Evolutionary conservation across 2,113 vertebrate species (phyloP).

Genomic region (Pygoscelis antarcticus): DNA sequence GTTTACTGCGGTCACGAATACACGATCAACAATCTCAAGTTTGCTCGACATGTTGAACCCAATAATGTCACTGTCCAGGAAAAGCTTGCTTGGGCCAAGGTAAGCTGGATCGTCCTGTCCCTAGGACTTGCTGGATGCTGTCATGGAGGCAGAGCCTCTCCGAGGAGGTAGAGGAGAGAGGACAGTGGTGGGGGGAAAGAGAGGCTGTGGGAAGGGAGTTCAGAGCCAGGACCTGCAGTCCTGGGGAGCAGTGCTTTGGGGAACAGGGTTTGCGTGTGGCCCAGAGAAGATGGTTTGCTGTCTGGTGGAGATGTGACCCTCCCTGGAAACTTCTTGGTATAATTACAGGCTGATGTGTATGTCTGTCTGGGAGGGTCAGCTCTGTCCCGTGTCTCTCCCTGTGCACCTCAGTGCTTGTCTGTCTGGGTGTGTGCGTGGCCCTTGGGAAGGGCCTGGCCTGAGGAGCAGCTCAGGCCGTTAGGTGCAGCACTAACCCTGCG

Average conservation of each 20-base stretch:
- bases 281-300: neutral
- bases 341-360: neutral
- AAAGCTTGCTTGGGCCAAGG: conserved; percentile 96
- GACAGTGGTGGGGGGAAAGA: accelerated
- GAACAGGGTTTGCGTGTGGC: neutral
- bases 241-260: neutral
- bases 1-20: conserved; percentile 98
- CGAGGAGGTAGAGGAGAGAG: neutral
- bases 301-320: neutral
- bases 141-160: neutral
- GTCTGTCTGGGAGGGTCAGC: neutral
- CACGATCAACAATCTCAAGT: conserved; percentile 97
- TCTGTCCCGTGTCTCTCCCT: neutral
- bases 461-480: neutral
- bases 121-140: neutral
- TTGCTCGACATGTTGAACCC: conserved; percentile 93
- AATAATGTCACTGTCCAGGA: conserved; percentile 79
- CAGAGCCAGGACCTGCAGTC: neutral
- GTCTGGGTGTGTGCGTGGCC: neutral
- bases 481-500: neutral
- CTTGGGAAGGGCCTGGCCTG: neutral
- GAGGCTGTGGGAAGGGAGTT: neutral
- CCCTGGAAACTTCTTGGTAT: neutral
- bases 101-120: conserved; percentile 9
- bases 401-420: neutral